Percentiles rank a stretch among this genome's conserved stretches.
These are phyloP conservation scores for Chloroceryle aenea DNA, from an alignment of 2,113 vertebrate species.

Conservation along the genomic window DNA sequence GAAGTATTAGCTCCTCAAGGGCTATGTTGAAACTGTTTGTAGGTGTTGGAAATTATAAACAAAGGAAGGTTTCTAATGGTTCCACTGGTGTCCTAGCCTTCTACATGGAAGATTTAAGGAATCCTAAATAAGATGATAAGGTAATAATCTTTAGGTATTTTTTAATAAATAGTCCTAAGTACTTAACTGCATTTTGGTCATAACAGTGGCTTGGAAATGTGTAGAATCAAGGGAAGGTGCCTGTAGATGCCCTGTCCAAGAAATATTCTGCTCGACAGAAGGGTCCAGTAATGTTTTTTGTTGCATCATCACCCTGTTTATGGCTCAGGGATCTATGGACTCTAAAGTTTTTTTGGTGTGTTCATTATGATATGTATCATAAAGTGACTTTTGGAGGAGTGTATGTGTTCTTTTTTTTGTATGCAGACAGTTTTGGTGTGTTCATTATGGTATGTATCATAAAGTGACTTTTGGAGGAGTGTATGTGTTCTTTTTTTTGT, in stretches of 20 bases:
- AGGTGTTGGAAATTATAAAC: background rate
- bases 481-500: background rate
- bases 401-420: background rate
- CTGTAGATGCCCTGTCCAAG: background rate
- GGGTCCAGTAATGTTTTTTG: background rate
- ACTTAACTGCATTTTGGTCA: background rate
- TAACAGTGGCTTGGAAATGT: background rate
- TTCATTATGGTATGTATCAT: no score
- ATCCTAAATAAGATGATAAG: background rate
- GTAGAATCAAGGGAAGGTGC: background rate
- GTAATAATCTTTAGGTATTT: background rate
- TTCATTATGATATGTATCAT: background rate
- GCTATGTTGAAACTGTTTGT: background rate
- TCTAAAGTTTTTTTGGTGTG: background rate
- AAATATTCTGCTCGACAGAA: background rate
- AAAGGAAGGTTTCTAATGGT: background rate
- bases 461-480: fast-evolving
- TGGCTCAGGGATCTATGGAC: background rate
- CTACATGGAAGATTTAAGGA: background rate
- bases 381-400: fast-evolving
- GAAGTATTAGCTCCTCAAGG: background rate
- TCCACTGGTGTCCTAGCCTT: background rate
- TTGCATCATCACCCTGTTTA: background rate
- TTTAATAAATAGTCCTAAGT: background rate
- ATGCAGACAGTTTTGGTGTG: background rate